Evolutionary conservation across 1,140 invertebrate genomes (phyloP).

Genomic region (Muscidifurax raptorellus): DNA sequence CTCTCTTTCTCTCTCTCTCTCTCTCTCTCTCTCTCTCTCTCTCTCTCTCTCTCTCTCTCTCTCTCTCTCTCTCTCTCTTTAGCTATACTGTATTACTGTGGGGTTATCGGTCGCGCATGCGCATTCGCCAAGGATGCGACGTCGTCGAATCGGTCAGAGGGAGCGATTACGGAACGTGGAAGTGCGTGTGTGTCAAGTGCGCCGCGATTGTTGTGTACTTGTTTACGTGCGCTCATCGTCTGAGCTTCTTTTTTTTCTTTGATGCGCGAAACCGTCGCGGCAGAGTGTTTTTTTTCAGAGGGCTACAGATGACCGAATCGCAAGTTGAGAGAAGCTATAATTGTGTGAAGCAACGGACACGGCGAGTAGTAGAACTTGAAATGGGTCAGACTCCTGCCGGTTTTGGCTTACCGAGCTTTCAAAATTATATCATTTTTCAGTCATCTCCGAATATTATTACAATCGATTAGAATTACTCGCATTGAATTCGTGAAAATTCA

Average conservation of each 20-base stretch:
- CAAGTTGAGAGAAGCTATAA: no score
- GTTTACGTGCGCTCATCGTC: background rate
- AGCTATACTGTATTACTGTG: background rate
- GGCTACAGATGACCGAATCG: no score
- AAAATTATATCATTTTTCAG: no score
- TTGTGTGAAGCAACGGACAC: background rate
- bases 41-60: no score
- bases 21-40: background rate
- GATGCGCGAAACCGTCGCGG: background rate
- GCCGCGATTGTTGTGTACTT: background rate
- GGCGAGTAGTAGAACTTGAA: background rate
- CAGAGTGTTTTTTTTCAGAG: background rate
- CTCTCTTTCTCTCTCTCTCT: background rate
- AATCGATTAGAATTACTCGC: no score
- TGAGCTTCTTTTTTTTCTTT: background rate
- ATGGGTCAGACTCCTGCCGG: background rate
- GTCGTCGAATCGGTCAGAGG: constrained; percentile 31
- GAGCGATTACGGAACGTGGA: constrained; percentile 1
- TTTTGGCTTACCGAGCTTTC: background rate
- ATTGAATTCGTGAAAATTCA: no score
- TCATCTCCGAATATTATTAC: no score
- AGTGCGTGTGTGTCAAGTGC: constrained; percentile 23
- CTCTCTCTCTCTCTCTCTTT: background rate
- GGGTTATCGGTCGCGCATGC: constrained; percentile 45
- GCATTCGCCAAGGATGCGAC: background rate